Conservation (phyloP, 2,888 invertebrate genomes). For the Calameuta filiformis region DNA sequence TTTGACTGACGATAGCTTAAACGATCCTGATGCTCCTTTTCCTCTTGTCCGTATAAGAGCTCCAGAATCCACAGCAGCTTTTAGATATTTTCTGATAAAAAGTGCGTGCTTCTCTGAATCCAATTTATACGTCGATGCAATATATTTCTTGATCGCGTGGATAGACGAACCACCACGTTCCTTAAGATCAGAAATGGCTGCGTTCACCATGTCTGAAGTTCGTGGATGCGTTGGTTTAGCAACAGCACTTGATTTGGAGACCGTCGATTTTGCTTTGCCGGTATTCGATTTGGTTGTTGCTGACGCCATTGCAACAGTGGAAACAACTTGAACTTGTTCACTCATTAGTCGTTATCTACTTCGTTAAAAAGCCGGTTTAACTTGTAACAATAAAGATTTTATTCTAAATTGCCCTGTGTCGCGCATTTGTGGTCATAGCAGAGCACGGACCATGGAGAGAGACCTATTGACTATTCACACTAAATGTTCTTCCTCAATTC, state of each 20-base stretch:
- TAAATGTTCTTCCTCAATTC: slow-evolving; percentile 9
- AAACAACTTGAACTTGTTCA: neutral
- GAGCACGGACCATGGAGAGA: slow-evolving; percentile 23
- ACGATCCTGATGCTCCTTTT: slow-evolving; percentile 69
- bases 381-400: neutral
- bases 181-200: slow-evolving; percentile 68
- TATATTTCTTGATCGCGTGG: slow-evolving; percentile 72
- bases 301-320: neutral
- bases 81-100: slow-evolving; percentile 71
- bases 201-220: slow-evolving; percentile 69
- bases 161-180: slow-evolving; percentile 70
- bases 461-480: slow-evolving; percentile 16
- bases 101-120: slow-evolving; percentile 69
- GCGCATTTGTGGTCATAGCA: neutral
- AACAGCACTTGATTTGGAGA: slow-evolving; percentile 43
- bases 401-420: neutral
- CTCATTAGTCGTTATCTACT: neutral
- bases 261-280: neutral
- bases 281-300: neutral
- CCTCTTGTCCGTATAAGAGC: slow-evolving; percentile 67
- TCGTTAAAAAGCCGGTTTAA: neutral
- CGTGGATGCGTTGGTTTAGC: slow-evolving; percentile 66
- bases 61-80: slow-evolving; percentile 68
- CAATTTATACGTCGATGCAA: slow-evolving; percentile 70
- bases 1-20: slow-evolving; percentile 61